Evolutionary conservation across 2,888 invertebrate genomes (phyloP), one percentile per base, ranked within the genome.

Genomic region (Cephus nigrinus): DNA sequence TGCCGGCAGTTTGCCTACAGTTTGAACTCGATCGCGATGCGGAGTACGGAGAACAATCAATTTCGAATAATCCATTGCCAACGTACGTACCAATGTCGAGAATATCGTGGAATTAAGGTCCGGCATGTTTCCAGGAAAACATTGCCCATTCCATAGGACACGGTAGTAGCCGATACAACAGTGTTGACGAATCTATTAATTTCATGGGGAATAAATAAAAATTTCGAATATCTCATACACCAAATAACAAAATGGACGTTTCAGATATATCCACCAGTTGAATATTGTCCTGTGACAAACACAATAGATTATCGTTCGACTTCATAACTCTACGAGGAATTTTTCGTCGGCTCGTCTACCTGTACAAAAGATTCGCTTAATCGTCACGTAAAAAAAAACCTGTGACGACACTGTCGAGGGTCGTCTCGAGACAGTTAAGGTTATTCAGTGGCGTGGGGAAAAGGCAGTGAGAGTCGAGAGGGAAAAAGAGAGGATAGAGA

Each of bases 1-100:
- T 80, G 80, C 78, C 80, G 80, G 79, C 75, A 79, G 79, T 80
- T 81, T 79, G 80, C 34, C 75, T 80, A 79, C 79, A 81, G 81
- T 82, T 81, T 80, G 76, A 80, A 77, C 79, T 78, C 78, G 77
- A 80, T 82, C 79, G 79, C 77, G 81, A 76, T 77, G 73, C 23
- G 15, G 23, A 40, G 40, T 23, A 69, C 78, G 78, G 78, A 82
- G 81, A 81, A 81, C 80, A 81, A 82, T 80, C 82, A 81, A 82
- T 81, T 82, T 79, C 79, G 36, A 81, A 78, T 80, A 78, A 81
- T 79, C 78, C 76, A 55, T 55, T 55, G 55, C 23, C 55, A 55
- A 23, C 55, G 55, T 55, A 55, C 55, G 55, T 55, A 55, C 55
- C 9, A 23, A 23, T 23, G 5, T 23, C 23, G 15, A 15, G 55